Conservation (phyloP, 92 coral and sea anemone species). For the Nematostella vectensis region DNA sequence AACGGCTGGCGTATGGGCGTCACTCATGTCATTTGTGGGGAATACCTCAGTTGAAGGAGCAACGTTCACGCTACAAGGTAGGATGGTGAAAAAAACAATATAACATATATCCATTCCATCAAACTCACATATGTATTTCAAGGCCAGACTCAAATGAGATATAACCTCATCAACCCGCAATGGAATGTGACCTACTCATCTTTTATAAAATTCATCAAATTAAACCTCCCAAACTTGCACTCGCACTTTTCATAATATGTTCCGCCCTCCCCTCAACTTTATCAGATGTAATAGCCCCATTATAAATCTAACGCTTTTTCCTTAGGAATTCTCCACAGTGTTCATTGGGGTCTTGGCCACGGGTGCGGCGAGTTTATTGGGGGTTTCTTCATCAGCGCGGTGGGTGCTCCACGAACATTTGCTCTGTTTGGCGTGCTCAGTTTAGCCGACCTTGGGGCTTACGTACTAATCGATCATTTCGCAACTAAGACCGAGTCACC, state of each 20-base stretch:
- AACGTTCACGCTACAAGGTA: slow-evolving; percentile 73
- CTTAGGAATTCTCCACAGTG: slow-evolving; percentile 69
- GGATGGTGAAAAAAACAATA: neutral
- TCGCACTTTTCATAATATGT: no score
- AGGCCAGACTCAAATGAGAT: no score
- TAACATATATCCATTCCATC: no score
- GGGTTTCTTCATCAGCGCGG: slow-evolving; percentile 66
- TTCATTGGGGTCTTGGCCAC: slow-evolving; percentile 90
- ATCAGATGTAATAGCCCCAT: no score
- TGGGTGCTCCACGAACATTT: slow-evolving; percentile 72
- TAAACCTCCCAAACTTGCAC: no score
- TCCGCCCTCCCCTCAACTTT: no score
- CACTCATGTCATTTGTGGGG: slow-evolving; percentile 84
- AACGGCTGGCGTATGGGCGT: slow-evolving; percentile 89
- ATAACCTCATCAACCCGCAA: no score
- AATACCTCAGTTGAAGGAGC: slow-evolving; percentile 70
- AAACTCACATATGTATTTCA: no score
- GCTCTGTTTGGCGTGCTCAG: slow-evolving; percentile 63
- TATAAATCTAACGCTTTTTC: no score
- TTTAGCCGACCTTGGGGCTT: slow-evolving; percentile 42
- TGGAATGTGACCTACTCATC: no score
- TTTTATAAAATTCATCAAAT: no score
- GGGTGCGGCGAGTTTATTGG: slow-evolving; percentile 90
- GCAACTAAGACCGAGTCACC: slow-evolving; percentile 14
- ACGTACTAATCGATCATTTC: slow-evolving; percentile 49